Conservation (phyloP, 2,888 invertebrate genomes). For the Drosophila fulvimacula region DNA sequence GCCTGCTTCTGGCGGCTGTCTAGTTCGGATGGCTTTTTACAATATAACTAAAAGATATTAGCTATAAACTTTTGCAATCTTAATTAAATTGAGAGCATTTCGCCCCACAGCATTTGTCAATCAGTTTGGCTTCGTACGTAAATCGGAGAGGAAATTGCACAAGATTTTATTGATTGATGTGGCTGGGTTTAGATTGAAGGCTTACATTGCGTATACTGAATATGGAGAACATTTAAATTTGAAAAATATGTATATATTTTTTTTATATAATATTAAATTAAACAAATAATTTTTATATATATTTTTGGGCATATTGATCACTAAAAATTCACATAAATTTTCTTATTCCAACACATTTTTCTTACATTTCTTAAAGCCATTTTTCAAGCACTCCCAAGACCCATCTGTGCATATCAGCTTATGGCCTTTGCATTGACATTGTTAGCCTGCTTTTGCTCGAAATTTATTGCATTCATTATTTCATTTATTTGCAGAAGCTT, state of each 20-base stretch:
- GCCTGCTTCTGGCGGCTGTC: conserved; percentile 53
- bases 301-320: no score
- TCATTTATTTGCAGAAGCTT: conserved; percentile 18
- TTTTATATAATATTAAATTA: no score
- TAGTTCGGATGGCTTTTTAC: not conserved
- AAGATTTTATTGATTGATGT: conserved; percentile 13
- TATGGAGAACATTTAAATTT: not conserved
- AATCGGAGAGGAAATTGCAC: conserved; percentile 8
- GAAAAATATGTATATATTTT: no score
- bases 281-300: no score
- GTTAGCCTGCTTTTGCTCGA: not conserved
- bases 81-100: conserved; percentile 39
- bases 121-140: conserved; percentile 13
- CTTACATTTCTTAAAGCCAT: not conserved
- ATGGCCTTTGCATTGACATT: conserved; percentile 6
- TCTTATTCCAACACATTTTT: not conserved
- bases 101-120: conserved; percentile 19
- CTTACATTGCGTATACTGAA: conserved; percentile 16
- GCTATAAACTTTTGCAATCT: conserved; percentile 11
- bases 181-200: not conserved
- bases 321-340: no score
- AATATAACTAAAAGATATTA: conserved; percentile 22
- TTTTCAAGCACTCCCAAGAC: not conserved
- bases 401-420: not conserved
- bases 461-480: conserved; percentile 5